These are phyloP conservation scores for Sipha flava DNA, from an alignment of 1,140 invertebrate genomes.

Conservation along the genomic window DNA sequence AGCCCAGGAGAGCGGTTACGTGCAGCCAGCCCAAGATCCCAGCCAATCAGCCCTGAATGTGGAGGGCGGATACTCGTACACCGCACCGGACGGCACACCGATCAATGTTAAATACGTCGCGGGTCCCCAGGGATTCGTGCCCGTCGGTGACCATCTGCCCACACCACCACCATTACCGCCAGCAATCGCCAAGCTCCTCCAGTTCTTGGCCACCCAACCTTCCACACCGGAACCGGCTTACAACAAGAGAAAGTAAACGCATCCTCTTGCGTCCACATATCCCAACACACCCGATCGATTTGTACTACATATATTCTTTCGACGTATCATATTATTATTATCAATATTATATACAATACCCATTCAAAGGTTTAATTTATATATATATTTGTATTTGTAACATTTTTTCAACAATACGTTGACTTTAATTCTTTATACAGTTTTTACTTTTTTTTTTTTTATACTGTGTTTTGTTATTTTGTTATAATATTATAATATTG, in stretches of 20 bases:
- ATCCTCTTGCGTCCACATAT: background rate
- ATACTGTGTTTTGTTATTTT: background rate
- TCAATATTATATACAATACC: too few species aligned
- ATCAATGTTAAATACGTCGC: slow-evolving; percentile 63
- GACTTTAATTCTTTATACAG: too few species aligned
- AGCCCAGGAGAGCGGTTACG: slow-evolving; percentile 57
- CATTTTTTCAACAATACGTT: too few species aligned
- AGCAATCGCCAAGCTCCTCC: slow-evolving; percentile 62
- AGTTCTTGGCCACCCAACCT: slow-evolving; percentile 51
- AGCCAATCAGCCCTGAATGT: slow-evolving; percentile 55
- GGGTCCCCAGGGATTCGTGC: slow-evolving; percentile 58
- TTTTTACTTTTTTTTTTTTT: background rate
- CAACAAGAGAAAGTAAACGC: background rate
- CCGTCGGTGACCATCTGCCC: slow-evolving; percentile 54
- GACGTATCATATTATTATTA: too few species aligned
- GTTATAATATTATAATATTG: background rate
- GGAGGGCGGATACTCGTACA: slow-evolving; percentile 53
- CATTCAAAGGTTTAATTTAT: too few species aligned
- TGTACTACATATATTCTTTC: background rate
- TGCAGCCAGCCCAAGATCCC: slow-evolving; percentile 54
- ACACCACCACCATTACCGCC: slow-evolving; percentile 62
- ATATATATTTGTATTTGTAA: too few species aligned
- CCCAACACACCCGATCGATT: background rate
- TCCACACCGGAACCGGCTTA: slow-evolving; percentile 34
- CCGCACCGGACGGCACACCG: slow-evolving; percentile 61